A percentile compares a stretch with the other conserved stretches of the same genome.
These are phyloP conservation scores for Sebastes vulpes DNA, from an alignment of 2,797 vertebrate genomes.

Conservation along the genomic window DNA sequence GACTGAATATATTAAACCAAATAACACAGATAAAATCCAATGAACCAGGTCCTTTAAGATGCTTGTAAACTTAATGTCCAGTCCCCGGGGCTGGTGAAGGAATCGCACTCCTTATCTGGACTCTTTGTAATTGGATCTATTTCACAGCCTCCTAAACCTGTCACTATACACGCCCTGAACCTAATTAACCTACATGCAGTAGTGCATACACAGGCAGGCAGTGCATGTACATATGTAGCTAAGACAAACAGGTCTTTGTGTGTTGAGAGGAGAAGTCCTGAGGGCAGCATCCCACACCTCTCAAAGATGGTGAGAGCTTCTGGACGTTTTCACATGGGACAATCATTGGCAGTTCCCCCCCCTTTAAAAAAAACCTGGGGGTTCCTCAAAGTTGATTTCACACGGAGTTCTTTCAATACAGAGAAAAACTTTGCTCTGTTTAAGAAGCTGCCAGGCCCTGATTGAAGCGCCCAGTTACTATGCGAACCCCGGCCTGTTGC, in stretches of 20 bases:
- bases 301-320: conserved; percentile 46
- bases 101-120: conserved; percentile 35
- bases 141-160: conserved; percentile 40
- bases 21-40: conserved; percentile 67
- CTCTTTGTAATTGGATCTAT: conserved; percentile 50
- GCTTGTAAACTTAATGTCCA: conserved; percentile 77
- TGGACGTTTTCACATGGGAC: conserved; percentile 72
- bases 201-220: neutral
- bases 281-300: conserved; percentile 64
- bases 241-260: conserved; percentile 63
- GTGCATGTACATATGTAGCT: conserved; percentile 13
- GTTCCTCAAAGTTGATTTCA: conserved; percentile 78
- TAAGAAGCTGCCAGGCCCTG: conserved; percentile 80
- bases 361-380: conserved; percentile 16
- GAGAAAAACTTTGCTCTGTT: conserved; percentile 76
- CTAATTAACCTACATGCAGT: conserved; percentile 49
- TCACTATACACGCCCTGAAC: conserved; percentile 34
- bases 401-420: conserved; percentile 76
- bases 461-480: conserved; percentile 86
- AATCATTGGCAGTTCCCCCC: conserved; percentile 59
- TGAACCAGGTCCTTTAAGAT: conserved; percentile 68
- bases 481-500: conserved; percentile 85
- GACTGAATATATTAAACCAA: conserved; percentile 79
- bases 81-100: conserved; percentile 41
- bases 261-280: conserved; percentile 28